Evolutionary conservation across 64 coral and sea anemone species (phyloP), one percentile per base, ranked within the genome.

Genomic region (Pachyseris speciosa): DNA sequence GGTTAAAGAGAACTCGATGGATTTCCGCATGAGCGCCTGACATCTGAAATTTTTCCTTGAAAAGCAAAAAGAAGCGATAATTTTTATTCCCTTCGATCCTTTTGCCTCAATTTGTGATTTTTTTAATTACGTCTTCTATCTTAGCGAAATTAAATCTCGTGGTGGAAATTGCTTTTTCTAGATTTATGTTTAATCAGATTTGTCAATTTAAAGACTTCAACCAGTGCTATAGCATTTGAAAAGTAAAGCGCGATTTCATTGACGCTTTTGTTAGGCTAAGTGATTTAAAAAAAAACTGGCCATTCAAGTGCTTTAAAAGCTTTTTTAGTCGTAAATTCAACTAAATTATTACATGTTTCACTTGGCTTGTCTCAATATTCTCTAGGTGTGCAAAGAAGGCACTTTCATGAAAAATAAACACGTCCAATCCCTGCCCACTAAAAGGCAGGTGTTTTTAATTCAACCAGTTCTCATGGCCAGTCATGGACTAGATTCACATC

Each of bases 281-380:
- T 74, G 5, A 16, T 33, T 16, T 34, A 69, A 37, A 34, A 69
- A 70, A n/a, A 2, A 57, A 15, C n/a, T 20, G 52, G 70, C 39
- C 3, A 74, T 74, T 25, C 1, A 39, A 74, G 34, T 45, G 24
- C 70, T 47, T 25, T 57, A 25, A 26, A n/a, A 7, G 10, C 7
- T 44, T 26, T 25, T 24, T 74, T 44, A n/a, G 38, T 74, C 3
- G 27, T 74, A 44, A 44, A 24, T 74, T 40, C 38, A 74, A 74
- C 20, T 74, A 12, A 74, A 74, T 32, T 74, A n/a, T 74, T n/a
- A n/a, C n/a, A n/a, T n/a, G n/a, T n/a, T n/a, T n/a, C 70, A 44
- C 42, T 74, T 7, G 22, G n/a, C 19, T 43, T 9, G 17, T 38
- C n/a, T 44, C 40, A 44, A 26, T 22, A 22, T 74, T 74, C 45